Conservation (phyloP, 1,140 invertebrate species). For the Thrips palmi region DNA sequence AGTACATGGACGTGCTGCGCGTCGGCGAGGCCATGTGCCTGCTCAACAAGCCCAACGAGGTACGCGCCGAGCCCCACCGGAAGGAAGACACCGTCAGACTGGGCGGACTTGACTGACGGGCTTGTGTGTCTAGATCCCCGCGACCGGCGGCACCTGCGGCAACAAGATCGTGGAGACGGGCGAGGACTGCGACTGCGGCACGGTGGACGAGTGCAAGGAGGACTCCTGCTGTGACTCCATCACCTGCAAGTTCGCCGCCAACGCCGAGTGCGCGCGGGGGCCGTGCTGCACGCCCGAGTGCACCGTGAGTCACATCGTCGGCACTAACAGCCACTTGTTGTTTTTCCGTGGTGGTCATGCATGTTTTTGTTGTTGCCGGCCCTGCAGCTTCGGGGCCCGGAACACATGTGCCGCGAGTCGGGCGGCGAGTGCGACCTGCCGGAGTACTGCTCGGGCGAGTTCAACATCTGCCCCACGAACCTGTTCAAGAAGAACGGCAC, state of each 20-base stretch:
- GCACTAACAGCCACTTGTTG: neutral
- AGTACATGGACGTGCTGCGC: conserved; percentile 64
- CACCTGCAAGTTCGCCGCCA: conserved; percentile 79
- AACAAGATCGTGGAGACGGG: conserved; percentile 87
- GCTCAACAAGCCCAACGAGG: conserved; percentile 75
- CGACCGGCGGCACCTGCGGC: conserved; percentile 55
- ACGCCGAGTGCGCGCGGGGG: conserved; percentile 79
- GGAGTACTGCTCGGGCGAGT: conserved; percentile 73
- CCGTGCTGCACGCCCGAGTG: conserved; percentile 85
- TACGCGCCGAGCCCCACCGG: too few relatives aligned
- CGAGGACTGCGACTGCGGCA: conserved; percentile 86
- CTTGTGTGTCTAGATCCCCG: conserved; percentile 23
- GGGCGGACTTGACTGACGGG: too few relatives aligned
- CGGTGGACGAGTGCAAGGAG: conserved; percentile 64
- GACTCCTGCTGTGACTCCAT: conserved; percentile 92
- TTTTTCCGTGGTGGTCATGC: too few relatives aligned
- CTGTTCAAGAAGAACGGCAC: conserved; percentile 82
- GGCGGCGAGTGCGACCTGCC: conserved; percentile 87
- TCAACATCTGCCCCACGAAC: conserved; percentile 72
- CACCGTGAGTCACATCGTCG: conserved; percentile 37
- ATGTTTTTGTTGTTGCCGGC: too few relatives aligned
- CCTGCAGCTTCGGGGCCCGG: conserved; percentile 22
- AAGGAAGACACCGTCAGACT: too few relatives aligned
- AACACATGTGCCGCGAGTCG: conserved; percentile 61
- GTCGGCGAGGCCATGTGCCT: conserved; percentile 68